phyloP scores from a whole-genome alignment of 2,888 invertebrate genomes.

The Dascillus cervinus region DNA sequence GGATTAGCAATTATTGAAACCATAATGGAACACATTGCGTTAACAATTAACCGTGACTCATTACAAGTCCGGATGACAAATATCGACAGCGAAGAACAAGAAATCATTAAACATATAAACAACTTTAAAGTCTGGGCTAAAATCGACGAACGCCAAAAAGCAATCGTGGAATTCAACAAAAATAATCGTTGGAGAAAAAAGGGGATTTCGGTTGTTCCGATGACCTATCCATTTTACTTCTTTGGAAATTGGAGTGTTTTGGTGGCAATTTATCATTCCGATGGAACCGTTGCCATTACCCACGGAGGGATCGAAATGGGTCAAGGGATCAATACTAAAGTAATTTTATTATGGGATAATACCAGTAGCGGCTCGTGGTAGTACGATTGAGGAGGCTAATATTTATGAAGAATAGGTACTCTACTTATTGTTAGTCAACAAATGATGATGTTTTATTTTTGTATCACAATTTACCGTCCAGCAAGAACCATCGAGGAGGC shows the following conservation, averaged over 20 bases:
- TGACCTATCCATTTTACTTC: conserved; percentile 56
- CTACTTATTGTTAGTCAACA: no score
- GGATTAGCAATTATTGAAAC: conserved; percentile 3
- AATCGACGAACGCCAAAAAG: conserved; percentile 48
- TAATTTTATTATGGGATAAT: no score
- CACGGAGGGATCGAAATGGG: conserved; percentile 74
- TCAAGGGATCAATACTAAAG: conserved; percentile 77
- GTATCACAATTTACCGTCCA: no score
- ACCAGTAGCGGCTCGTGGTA: no score
- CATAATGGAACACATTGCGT: conserved; percentile 57
- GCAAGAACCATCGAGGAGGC: no score
- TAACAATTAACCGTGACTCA: conserved; percentile 48
- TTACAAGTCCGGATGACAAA: conserved; percentile 50
- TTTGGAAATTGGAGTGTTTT: conserved; percentile 50
- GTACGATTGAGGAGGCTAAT: no score
- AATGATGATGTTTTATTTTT: no score
- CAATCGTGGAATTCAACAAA: conserved; percentile 53
- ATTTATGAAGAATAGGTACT: no score
- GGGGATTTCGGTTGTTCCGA: conserved; percentile 59
- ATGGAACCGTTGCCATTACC: conserved; percentile 62
- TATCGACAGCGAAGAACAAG: conserved; percentile 33
- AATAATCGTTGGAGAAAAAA: conserved; percentile 75
- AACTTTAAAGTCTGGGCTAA: conserved; percentile 51
- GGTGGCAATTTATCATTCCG: conserved; percentile 61
- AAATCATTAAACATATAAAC: conserved; percentile 46